Conservation (phyloP, 2,113 vertebrate genomes). For the Trochalopteron elliotii region DNA sequence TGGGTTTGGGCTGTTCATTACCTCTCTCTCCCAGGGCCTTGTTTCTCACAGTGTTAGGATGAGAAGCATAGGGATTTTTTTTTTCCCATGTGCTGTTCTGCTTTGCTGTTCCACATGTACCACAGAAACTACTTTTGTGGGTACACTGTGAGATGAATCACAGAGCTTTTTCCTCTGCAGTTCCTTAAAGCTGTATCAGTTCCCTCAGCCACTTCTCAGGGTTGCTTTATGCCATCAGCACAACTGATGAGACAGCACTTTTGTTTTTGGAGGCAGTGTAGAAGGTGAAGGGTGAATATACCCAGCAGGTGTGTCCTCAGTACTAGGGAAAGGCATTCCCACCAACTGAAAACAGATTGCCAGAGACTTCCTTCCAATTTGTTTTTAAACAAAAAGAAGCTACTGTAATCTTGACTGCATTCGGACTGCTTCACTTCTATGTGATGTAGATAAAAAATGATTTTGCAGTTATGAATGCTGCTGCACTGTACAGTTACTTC, state of each 20-base stretch:
- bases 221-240: not conserved
- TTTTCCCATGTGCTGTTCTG: not conserved
- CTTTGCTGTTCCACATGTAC: not conserved
- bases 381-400: not conserved
- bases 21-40: not conserved
- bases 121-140: rapidly evolving
- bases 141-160: not conserved
- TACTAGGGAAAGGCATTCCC: not conserved
- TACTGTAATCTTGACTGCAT: not conserved
- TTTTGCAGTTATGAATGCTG: not conserved
- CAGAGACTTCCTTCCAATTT: not conserved
- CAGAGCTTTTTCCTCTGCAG: not conserved
- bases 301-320: not conserved
- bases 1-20: not conserved
- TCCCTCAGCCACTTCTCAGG: not conserved
- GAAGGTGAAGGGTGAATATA: not conserved
- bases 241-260: not conserved
- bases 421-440: not conserved
- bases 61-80: not conserved
- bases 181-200: not conserved
- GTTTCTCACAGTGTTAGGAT: not conserved
- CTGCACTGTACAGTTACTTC: not conserved
- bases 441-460: not conserved
- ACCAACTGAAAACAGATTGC: not conserved
- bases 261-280: not conserved